Evolutionary conservation across 2,113 vertebrate species (phyloP).

Genomic region (Phalacrocorax aristotelis): DNA sequence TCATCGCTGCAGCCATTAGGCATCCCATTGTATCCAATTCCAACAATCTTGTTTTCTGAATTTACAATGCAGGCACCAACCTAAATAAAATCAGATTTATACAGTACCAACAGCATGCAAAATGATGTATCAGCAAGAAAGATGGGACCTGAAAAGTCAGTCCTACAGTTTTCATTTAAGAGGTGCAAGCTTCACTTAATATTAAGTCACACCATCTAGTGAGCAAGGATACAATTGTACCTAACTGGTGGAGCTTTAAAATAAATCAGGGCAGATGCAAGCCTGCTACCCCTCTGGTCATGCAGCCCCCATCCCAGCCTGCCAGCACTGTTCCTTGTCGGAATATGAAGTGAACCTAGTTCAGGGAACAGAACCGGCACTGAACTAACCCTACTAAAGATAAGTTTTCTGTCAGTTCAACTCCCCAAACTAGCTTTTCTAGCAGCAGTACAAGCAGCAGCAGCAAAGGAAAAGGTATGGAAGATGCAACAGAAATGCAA

Average conservation of each 20-base stretch:
- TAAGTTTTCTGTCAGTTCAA: background rate
- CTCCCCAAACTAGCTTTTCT: background rate
- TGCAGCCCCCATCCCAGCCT: background rate
- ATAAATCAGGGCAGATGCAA: background rate
- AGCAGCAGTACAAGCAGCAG: background rate
- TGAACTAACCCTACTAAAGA: background rate
- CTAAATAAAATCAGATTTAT: slow-evolving; percentile 64
- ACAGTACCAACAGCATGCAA: background rate
- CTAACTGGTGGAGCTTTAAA: background rate
- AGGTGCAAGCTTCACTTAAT: background rate
- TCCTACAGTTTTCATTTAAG: background rate
- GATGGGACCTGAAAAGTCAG: background rate
- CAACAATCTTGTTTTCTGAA: slow-evolving; percentile 95
- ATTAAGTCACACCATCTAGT: background rate
- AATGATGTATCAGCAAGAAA: background rate
- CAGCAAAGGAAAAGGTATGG: background rate
- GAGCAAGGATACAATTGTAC: background rate
- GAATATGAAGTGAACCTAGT: background rate
- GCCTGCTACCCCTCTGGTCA: background rate
- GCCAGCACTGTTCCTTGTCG: background rate
- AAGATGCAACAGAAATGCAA: background rate
- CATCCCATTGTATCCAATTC: slow-evolving; percentile 98
- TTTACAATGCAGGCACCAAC: slow-evolving; percentile 98
- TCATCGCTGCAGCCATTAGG: slow-evolving; percentile 88
- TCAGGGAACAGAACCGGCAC: background rate